A percentile compares a stretch with the other conserved stretches of the same genome.
Evolutionary conservation across 2,888 invertebrate species (phyloP).

Genomic region (Bimastos eiseni): DNA sequence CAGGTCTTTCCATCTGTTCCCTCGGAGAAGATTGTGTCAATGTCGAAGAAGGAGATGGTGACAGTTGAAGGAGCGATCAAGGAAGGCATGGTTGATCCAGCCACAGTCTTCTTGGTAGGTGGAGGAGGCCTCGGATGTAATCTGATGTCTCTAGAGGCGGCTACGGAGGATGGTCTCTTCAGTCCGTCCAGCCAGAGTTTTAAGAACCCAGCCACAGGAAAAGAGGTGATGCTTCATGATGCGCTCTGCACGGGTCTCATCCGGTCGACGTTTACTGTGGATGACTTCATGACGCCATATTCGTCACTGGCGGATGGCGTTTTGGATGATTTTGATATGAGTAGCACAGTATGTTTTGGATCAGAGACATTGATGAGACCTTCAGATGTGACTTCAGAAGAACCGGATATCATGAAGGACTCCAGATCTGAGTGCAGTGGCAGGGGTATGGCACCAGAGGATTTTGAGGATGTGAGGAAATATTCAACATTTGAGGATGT

Average conservation of each 20-base stretch:
- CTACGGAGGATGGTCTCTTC: background rate
- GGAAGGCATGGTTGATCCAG: conserved; percentile 9
- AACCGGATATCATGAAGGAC: background rate
- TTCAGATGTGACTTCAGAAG: background rate
- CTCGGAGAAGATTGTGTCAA: background rate
- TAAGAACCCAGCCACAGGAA: conserved; percentile 6
- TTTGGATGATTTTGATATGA: background rate
- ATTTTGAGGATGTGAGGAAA: background rate
- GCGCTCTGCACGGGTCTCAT: conserved; percentile 17
- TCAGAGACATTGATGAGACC: background rate
- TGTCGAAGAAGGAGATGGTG: background rate
- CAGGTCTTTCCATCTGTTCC: background rate
- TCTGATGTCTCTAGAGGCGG: conserved; percentile 16
- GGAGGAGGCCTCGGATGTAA: background rate
- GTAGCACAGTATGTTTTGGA: background rate
- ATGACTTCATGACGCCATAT: conserved; percentile 9
- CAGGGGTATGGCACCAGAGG: background rate
- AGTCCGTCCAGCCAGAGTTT: conserved; percentile 14
- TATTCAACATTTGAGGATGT: too few relatives aligned
- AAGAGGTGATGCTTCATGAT: conserved; percentile 8
- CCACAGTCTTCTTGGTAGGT: background rate
- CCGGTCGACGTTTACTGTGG: conserved; percentile 20
- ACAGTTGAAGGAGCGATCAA: conserved; percentile 19
- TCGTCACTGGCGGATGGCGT: background rate
- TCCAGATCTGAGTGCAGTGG: background rate